phyloP scores from a whole-genome alignment of 2,113 vertebrate species.

The Chionis minor region DNA sequence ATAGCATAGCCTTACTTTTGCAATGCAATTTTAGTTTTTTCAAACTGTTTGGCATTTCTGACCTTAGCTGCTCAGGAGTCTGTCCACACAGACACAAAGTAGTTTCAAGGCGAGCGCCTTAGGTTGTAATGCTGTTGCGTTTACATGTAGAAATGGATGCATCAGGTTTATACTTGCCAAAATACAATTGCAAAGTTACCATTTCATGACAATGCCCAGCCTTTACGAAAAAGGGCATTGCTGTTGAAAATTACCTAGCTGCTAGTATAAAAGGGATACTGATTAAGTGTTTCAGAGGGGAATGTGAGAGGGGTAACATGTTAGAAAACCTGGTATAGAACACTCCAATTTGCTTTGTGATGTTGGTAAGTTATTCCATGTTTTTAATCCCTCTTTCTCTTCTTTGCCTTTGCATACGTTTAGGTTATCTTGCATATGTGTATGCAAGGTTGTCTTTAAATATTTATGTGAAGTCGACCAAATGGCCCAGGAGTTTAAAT shows the following conservation, averaged over 20 bases:
- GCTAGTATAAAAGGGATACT: neutral
- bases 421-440: neutral
- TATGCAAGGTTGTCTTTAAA: neutral
- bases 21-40: neutral
- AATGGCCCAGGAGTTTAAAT: neutral
- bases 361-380: neutral
- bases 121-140: neutral
- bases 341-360: neutral
- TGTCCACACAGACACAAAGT: neutral
- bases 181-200: neutral
- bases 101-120: neutral
- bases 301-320: neutral
- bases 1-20: neutral
- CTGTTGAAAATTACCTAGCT: neutral
- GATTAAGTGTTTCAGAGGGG: neutral
- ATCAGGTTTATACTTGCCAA: neutral
- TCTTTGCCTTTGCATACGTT: neutral
- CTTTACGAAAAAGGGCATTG: neutral
- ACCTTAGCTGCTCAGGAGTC: neutral
- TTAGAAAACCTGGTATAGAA: neutral
- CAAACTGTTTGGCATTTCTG: neutral
- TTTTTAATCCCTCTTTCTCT: neutral
- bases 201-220: neutral
- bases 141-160: neutral
- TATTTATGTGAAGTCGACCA: neutral